Conservation (phyloP, 2,797 vertebrate genomes). For the Eulemur mongoz region DNA sequence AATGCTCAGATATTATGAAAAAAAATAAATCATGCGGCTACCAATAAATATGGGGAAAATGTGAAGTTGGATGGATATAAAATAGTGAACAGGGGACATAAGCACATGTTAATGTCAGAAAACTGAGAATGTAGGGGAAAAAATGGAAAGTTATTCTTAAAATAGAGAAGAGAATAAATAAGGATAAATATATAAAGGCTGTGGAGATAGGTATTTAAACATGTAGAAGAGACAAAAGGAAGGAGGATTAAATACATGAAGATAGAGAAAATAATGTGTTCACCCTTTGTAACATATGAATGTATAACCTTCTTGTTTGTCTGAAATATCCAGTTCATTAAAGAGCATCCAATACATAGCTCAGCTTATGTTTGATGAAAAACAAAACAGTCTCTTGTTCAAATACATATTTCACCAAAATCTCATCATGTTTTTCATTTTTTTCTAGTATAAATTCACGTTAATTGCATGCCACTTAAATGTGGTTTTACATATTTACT, state of each 20-base stretch:
- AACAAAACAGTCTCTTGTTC: constrained; percentile 28
- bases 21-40: background rate
- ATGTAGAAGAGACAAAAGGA: background rate
- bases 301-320: background rate
- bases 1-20: background rate
- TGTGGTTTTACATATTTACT: constrained; percentile 65
- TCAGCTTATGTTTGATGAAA: background rate
- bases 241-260: background rate
- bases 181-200: background rate
- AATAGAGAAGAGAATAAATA: background rate
- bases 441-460: constrained; percentile 42
- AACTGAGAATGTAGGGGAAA: background rate
- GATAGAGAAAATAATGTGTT: background rate
- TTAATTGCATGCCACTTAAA: constrained; percentile 40
- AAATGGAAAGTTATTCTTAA: background rate
- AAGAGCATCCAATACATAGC: background rate
- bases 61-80: background rate
- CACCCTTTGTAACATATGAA: background rate
- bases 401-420: constrained; percentile 45
- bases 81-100: background rate
- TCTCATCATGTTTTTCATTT: constrained; percentile 19
- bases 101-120: background rate
- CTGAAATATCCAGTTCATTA: background rate
- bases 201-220: background rate
- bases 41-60: background rate